Conservation (phyloP, 2,797 vertebrate genomes). For the Ciconia nigra region DNA sequence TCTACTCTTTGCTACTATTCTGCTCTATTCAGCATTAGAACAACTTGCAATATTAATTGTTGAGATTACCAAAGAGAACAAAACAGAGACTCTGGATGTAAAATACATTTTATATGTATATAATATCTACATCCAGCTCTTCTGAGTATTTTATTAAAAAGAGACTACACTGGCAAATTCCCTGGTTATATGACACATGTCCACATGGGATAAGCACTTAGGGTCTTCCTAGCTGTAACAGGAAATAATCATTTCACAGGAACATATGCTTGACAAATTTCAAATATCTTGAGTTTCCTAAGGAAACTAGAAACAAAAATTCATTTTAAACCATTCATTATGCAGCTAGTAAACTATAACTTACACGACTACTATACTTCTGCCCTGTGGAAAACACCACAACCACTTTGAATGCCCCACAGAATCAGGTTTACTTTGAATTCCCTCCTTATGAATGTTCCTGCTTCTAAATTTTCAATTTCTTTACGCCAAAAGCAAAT, state of each 20-base stretch:
- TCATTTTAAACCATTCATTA: not conserved
- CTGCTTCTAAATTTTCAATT: not conserved
- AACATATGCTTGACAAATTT: not conserved
- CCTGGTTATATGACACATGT: not conserved
- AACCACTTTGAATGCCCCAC: not conserved
- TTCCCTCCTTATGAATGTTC: not conserved
- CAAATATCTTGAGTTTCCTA: not conserved
- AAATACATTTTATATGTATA: not conserved
- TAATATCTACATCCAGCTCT: not conserved
- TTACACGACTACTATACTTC: not conserved
- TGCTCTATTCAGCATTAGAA: not conserved
- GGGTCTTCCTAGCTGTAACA: not conserved
- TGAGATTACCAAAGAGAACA: not conserved
- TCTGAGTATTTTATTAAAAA: not conserved
- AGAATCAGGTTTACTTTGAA: not conserved
- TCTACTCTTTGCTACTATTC: not conserved
- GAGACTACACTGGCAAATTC: not conserved
- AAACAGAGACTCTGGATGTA: not conserved
- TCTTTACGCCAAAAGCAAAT: not conserved
- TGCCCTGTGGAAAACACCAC: not conserved
- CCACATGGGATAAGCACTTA: not conserved
- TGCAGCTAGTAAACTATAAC: not conserved
- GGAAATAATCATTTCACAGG: not conserved
- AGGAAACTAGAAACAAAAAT: not conserved
- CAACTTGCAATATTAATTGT: not conserved